phyloP scores from a whole-genome alignment of 1,140 invertebrate genomes.

The Drosophila serrata region DNA sequence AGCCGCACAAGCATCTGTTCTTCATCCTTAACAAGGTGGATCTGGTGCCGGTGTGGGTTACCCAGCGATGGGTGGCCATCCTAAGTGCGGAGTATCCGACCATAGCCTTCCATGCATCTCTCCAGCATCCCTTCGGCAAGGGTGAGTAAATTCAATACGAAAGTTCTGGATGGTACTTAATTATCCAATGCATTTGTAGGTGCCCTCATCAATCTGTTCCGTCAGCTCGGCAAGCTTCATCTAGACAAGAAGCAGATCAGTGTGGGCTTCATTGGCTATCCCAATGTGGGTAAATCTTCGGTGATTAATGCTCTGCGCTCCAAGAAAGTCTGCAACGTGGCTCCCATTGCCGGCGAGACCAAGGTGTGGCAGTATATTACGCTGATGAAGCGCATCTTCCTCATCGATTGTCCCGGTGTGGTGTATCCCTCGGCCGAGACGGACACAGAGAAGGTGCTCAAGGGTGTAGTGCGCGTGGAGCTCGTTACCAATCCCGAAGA shows the following conservation, averaged over 20 bases:
- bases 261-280: constrained; percentile 99
- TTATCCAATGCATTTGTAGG: constrained; percentile 79
- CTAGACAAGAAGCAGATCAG: constrained; percentile 99
- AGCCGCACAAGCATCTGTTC: constrained; percentile 97
- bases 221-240: constrained; percentile 98
- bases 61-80: constrained; percentile 97
- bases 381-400: constrained; percentile 97
- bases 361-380: constrained; percentile 99
- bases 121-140: constrained; percentile 99
- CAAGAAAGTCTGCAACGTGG: constrained; percentile 99
- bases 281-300: constrained; percentile 99
- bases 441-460: constrained; percentile 98
- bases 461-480: constrained; percentile 98
- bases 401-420: constrained; percentile 99
- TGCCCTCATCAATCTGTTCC: constrained; percentile 97
- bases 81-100: constrained; percentile 98
- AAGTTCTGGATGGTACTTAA: not conserved
- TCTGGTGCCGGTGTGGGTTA: constrained; percentile 98
- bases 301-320: constrained; percentile 98
- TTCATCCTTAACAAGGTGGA: constrained; percentile 98
- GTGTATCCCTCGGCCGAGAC: constrained; percentile 97
- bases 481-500: constrained; percentile 97
- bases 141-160: constrained; percentile 81
- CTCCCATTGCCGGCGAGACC: constrained; percentile 99
- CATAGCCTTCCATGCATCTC: constrained; percentile 98